These are phyloP conservation scores for Pterocles orientalis DNA, from an alignment of 2,113 vertebrate genomes.

Conservation along the genomic window DNA sequence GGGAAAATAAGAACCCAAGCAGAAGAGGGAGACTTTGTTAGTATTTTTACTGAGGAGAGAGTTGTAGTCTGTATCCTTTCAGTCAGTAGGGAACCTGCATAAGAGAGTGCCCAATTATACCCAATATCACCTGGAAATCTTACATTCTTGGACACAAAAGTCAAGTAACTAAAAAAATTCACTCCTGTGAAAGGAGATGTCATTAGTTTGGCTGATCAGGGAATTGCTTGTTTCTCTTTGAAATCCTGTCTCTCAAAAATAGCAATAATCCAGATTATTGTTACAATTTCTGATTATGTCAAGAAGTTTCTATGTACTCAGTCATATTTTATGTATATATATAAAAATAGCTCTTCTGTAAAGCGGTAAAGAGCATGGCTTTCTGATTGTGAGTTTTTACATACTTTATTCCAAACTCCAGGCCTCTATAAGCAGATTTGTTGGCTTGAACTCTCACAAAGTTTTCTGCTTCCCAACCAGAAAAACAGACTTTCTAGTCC, in stretches of 20 bases:
- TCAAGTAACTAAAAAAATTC: not conserved
- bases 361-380: not conserved
- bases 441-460: not conserved
- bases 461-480: not conserved
- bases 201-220: not conserved
- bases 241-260: not conserved
- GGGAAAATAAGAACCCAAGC: not conserved
- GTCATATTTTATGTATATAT: not conserved
- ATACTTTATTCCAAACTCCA: not conserved
- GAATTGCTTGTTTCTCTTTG: not conserved
- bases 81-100: not conserved
- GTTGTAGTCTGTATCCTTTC: not conserved
- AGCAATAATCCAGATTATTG: not conserved
- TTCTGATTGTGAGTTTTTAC: not conserved
- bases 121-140: not conserved
- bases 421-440: not conserved
- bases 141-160: not conserved
- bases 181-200: not conserved
- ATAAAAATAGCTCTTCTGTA: not conserved
- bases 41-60: not conserved
- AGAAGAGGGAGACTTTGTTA: not conserved
- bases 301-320: not conserved
- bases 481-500: not conserved
- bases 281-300: not conserved
- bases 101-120: not conserved